Conservation (phyloP, 2,797 vertebrate genomes). For the Spea hammondii region DNA sequence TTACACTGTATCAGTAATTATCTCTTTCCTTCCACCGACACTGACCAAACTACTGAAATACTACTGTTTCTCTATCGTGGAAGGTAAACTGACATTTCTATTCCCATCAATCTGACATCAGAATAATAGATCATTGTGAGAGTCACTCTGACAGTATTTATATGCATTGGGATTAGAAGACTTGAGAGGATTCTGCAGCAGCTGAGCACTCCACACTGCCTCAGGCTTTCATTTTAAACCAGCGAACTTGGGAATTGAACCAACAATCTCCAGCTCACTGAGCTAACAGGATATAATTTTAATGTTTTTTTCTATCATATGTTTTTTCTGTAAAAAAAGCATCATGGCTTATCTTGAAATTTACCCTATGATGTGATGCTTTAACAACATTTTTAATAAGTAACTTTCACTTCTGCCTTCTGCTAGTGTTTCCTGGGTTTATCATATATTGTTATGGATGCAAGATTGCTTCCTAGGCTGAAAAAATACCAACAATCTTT, state of each 20-base stretch:
- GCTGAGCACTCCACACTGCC: conserved; percentile 44
- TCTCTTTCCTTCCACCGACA: conserved; percentile 21
- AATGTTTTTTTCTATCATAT: conserved; percentile 26
- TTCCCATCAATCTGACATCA: conserved; percentile 49
- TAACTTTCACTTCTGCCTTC: background rate
- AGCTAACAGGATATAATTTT: conserved; percentile 45
- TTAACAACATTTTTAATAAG: conserved; percentile 3
- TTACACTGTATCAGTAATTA: conserved; percentile 34
- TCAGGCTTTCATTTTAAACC: conserved; percentile 52
- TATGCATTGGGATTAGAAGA: conserved; percentile 50
- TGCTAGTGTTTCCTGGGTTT: background rate
- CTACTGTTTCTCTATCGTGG: conserved; percentile 36
- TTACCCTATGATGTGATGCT: conserved; percentile 18
- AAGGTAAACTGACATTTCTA: conserved; percentile 51
- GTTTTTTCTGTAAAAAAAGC: conserved; percentile 24
- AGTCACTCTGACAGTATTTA: conserved; percentile 48
- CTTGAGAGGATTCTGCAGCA: conserved; percentile 49
- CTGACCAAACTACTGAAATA: conserved; percentile 38
- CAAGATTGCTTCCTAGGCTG: too few species aligned
- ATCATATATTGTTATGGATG: background rate
- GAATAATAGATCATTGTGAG: conserved; percentile 53
- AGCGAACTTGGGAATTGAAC: conserved; percentile 51
- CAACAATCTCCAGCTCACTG: conserved; percentile 45
- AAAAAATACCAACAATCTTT: too few species aligned
- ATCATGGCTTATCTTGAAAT: conserved; percentile 22